phyloP scores from a whole-genome alignment of 2,797 vertebrate species.

The Gymnoscopelus microlampas region DNA sequence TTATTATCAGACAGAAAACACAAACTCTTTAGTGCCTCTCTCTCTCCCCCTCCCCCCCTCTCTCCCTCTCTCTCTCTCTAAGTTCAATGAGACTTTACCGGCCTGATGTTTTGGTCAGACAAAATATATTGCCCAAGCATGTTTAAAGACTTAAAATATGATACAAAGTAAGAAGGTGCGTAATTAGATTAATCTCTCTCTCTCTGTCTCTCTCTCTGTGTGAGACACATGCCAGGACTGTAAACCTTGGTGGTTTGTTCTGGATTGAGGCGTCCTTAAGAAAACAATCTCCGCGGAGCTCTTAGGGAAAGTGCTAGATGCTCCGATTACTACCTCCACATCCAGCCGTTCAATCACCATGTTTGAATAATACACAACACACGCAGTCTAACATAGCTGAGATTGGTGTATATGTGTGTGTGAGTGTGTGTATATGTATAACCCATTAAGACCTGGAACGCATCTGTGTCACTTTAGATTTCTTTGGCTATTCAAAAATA shows the following conservation, averaged over 20 bases:
- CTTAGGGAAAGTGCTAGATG: slow-evolving; percentile 62
- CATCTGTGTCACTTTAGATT: too few species aligned
- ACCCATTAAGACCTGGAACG: too few species aligned
- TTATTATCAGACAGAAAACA: slow-evolving; percentile 35
- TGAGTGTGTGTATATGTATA: too few species aligned
- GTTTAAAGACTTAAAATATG: too few species aligned
- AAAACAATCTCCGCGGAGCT: slow-evolving; percentile 74
- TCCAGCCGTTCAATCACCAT: slow-evolving; percentile 48
- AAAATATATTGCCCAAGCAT: too few species aligned
- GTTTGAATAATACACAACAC: slow-evolving; percentile 66
- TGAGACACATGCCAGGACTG: slow-evolving; percentile 26
- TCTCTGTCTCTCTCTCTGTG: neutral
- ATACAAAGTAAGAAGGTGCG: too few species aligned
- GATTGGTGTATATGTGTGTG: too few species aligned
- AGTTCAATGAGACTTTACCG: neutral
- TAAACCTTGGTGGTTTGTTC: slow-evolving; percentile 61
- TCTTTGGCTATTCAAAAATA: too few species aligned
- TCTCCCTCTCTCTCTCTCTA: neutral
- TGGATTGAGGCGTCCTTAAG: slow-evolving; percentile 62
- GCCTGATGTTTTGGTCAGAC: too few species aligned
- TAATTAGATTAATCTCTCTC: too few species aligned
- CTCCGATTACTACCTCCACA: slow-evolving; percentile 65
- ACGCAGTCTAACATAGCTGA: slow-evolving; percentile 33
- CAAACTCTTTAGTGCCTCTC: slow-evolving; percentile 4
- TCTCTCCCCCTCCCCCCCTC: slow-evolving; percentile 1